phyloP scores from a whole-genome alignment of 2,113 vertebrate genomes.

The Eptesicus fuscus region DNA sequence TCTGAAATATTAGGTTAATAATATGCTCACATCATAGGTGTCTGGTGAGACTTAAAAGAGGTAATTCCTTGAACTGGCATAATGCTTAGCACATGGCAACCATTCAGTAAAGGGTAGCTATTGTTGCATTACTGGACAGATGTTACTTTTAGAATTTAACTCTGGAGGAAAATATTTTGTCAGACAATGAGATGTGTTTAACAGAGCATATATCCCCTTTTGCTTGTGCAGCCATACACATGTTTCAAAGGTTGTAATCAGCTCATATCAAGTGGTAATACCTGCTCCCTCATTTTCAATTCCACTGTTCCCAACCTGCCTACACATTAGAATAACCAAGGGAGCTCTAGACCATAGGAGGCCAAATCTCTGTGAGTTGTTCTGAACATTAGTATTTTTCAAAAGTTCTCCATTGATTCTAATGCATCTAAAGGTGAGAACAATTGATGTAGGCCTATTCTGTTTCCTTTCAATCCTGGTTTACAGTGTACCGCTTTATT shows the following conservation, averaged over 20 bases:
- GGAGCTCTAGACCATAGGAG: neutral
- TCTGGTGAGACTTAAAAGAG: neutral
- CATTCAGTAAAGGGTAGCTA: neutral
- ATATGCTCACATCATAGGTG: neutral
- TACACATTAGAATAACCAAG: neutral
- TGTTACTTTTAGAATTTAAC: neutral
- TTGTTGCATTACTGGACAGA: neutral
- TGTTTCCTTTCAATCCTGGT: too few relatives aligned
- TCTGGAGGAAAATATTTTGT: neutral
- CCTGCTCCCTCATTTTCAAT: neutral
- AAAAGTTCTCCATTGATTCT: neutral
- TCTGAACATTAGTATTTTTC: neutral
- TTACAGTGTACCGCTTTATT: neutral
- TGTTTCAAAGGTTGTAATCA: neutral
- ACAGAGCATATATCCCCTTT: neutral
- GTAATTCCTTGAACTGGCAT: neutral
- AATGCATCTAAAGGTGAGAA: neutral
- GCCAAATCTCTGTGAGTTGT: neutral
- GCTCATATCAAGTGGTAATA: neutral
- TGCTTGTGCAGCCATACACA: neutral
- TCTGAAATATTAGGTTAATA: neutral
- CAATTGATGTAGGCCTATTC: neutral
- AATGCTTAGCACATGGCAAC: neutral
- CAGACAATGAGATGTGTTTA: neutral
- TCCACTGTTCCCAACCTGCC: neutral